Conservation (phyloP, 30 jellyfish, hydroid and myxozoan species). For the Hydractinia symbiolongicarpus region DNA sequence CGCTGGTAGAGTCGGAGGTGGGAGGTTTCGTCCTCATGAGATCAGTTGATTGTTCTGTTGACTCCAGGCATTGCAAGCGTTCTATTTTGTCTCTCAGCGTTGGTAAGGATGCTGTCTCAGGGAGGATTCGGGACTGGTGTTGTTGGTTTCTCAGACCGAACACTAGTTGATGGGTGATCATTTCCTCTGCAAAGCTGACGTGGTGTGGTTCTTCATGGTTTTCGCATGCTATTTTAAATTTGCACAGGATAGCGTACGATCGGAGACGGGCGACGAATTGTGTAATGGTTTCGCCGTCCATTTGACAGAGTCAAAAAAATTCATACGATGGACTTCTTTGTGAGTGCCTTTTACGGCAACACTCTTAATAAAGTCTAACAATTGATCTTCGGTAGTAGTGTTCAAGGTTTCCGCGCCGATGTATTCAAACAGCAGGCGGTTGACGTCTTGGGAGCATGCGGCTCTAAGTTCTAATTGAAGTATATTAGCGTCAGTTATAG, state of each 20-base stretch:
- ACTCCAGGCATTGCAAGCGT: conserved; percentile 12
- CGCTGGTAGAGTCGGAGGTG: too few relatives aligned
- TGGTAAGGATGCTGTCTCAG: background rate
- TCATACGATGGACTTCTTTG: conserved; percentile 5
- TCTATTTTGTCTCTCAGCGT: conserved; percentile 3
- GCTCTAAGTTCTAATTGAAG: conserved; percentile 15
- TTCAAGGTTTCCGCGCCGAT: conserved; percentile 5
- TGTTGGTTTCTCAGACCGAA: background rate
- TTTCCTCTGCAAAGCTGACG: background rate
- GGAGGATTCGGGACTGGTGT: conserved; percentile 13
- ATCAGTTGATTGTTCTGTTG: conserved; percentile 18
- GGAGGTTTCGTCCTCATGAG: too few relatives aligned
- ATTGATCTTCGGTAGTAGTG: background rate
- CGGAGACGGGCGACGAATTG: conserved; percentile 33
- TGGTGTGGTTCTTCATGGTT: background rate
- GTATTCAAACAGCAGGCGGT: conserved; percentile 8
- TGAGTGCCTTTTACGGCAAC: conserved; percentile 12
- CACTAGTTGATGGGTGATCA: conserved; percentile 6
- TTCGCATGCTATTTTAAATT: background rate
- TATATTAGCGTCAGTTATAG: background rate
- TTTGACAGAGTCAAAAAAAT: background rate
- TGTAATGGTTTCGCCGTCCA: too few relatives aligned
- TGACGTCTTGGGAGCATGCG: conserved; percentile 19
- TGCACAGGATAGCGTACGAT: background rate
- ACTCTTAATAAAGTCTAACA: conserved; percentile 1